Base-by-base conservation (phyloP, 2,113 vertebrate genomes). In the Labeo catla region DNA sequence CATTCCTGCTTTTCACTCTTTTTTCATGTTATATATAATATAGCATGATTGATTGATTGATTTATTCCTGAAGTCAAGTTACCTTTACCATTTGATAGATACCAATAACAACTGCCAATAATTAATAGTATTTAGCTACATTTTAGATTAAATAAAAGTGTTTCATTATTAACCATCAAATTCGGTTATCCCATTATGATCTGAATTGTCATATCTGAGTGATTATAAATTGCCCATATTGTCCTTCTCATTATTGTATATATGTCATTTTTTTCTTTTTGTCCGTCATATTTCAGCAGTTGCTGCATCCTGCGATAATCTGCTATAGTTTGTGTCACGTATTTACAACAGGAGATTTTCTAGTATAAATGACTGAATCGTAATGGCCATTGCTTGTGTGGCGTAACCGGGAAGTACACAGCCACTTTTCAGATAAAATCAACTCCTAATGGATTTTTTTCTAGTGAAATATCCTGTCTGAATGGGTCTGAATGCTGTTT, bases 311-410 rank as follows among this genome's bases (percentile, higher is more conserved):
- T 2, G 16, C 70, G 15, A 52, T 36, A n/a, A 47, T 47, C n/a
- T 16, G 16, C 45, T 59, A 28, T 94, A 94, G 90, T 80, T 83
- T 93, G 13, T 74, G 23, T 87, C 2, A 28, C 19, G 8, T 59
- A 59, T 59, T 59, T 21, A 59, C 19, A 21, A 21, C 19, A 8
- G 57, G 2, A 59, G 2, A 21, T n/a, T n/a, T n/a, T 52, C 21
- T 61, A 23, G 6, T 15, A 28, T 28, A 13, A 76, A 74, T 2
- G 10, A 74, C 10, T 21, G 45, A 23, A 49, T 74, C 10, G 13
- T 10, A 49, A 6, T 47, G 21, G 45, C 3, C 45, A 2, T 23
- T 23, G 5, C 10, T 74, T 23, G 45, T 74, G 5, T 74, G 45
- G 21, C 1, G 0, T 23, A 45, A 72, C 7, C n/a, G 13, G 43